These are phyloP conservation scores for Nothobranchius kuhntae DNA, from an alignment of 2,113 vertebrate species.

Conservation along the genomic window DNA sequence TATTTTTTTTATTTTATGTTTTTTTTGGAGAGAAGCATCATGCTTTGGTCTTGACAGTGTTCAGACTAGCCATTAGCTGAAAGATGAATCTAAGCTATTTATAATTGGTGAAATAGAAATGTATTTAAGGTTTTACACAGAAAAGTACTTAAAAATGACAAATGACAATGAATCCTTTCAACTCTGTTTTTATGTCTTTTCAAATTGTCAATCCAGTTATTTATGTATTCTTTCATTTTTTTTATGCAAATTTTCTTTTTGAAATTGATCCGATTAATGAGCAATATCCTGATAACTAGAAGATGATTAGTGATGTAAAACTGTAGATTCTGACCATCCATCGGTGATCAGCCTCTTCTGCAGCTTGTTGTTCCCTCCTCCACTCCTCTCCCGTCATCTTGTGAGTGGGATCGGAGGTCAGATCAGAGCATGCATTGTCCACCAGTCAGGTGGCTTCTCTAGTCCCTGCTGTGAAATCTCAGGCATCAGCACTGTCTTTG, in stretches of 20 bases:
- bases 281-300: conserved; percentile 36
- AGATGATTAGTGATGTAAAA: conserved; percentile 54
- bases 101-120: no score
- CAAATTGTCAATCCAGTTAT: no score
- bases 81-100: no score
- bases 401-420: conserved; percentile 65
- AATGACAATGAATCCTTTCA: neutral
- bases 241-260: no score
- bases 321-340: conserved; percentile 39
- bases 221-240: no score
- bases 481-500: conserved; percentile 49
- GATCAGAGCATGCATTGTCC: conserved; percentile 63
- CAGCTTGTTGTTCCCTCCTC: conserved; percentile 29
- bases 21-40: no score
- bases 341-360: conserved; percentile 27
- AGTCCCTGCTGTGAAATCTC: conserved; percentile 69
- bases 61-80: no score
- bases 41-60: no score
- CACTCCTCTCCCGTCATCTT: conserved; percentile 53
- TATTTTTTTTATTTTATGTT: no score
- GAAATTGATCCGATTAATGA: conserved; percentile 30
- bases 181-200: neutral
- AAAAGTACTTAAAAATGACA: no score
- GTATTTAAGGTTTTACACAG: no score
- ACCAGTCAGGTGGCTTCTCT: conserved; percentile 61